These are phyloP conservation scores for Drosophila parthenogenetica DNA, from an alignment of 2,888 invertebrate species.

Conservation along the genomic window DNA sequence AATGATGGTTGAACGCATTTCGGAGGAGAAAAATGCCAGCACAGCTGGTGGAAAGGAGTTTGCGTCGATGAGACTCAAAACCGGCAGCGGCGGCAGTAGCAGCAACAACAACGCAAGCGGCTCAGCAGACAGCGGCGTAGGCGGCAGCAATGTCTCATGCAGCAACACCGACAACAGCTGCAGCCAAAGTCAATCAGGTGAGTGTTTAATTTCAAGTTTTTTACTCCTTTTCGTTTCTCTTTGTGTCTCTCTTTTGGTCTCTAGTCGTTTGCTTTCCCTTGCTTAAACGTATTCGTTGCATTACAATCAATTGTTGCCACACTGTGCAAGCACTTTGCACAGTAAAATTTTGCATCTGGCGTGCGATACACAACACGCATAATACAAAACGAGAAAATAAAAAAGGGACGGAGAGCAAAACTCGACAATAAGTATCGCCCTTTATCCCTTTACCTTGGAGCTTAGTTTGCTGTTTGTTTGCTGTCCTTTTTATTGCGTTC, in stretches of 20 bases:
- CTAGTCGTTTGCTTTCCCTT: slow-evolving; percentile 39
- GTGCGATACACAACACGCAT: slow-evolving; percentile 24
- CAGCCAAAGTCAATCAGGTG: slow-evolving; percentile 80
- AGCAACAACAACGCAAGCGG: slow-evolving; percentile 62
- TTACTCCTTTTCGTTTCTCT: slow-evolving; percentile 19
- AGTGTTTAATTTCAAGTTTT: slow-evolving; percentile 64
- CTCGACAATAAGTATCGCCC: slow-evolving; percentile 15
- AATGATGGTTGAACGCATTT: slow-evolving; percentile 88
- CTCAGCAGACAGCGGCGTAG: slow-evolving; percentile 71
- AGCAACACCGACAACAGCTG: slow-evolving; percentile 80
- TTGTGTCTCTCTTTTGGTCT: slow-evolving; percentile 14
- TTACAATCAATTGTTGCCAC: slow-evolving; percentile 18
- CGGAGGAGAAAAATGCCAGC: slow-evolving; percentile 86
- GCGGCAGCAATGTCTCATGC: slow-evolving; percentile 70
- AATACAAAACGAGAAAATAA: slow-evolving; percentile 12
- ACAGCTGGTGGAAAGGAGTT: slow-evolving; percentile 52
- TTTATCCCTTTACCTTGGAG: slow-evolving; percentile 53
- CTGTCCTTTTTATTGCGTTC: slow-evolving; percentile 14
- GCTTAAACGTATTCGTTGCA: slow-evolving; percentile 9
- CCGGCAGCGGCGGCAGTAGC: slow-evolving; percentile 34
- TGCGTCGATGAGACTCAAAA: slow-evolving; percentile 47
- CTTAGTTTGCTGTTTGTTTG: background rate
- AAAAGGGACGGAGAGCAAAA: slow-evolving; percentile 10
- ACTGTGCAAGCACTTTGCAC: slow-evolving; percentile 37
- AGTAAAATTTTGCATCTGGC: slow-evolving; percentile 51